Evolutionary conservation across 2,888 invertebrate genomes (phyloP).

Genomic region (Melieria picta): DNA sequence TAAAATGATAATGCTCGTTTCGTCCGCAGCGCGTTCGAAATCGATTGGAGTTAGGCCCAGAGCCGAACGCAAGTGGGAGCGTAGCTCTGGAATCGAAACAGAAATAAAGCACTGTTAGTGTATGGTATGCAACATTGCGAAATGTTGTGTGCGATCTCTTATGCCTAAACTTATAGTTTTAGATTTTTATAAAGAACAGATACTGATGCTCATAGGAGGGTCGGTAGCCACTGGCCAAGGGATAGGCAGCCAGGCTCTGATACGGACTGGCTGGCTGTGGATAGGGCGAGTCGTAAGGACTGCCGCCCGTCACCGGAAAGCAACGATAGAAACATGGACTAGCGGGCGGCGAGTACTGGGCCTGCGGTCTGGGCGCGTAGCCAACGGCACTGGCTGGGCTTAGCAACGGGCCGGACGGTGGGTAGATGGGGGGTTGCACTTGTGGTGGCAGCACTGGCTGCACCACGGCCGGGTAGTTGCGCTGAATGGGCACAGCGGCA

Average conservation of each 20-base stretch:
- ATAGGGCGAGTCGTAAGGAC: not conserved
- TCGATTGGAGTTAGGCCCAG: not conserved
- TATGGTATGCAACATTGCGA: not conserved
- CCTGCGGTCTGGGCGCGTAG: too few relatives aligned
- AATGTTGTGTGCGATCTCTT: not conserved
- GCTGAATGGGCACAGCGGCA: too few relatives aligned
- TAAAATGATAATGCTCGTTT: conserved; percentile 4
- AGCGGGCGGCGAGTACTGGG: too few relatives aligned
- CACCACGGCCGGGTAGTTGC: not conserved
- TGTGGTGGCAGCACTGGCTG: conserved; percentile 7
- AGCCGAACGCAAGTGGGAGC: not conserved
- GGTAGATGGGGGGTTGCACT: not conserved
- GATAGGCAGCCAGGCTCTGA: conserved; percentile 5
- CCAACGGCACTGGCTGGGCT: not conserved
- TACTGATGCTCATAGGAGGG: conserved; percentile 33
- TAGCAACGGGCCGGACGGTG: not conserved
- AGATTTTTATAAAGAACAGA: conserved; percentile 37
- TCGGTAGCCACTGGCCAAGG: conserved; percentile 8
- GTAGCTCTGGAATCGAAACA: conserved; percentile 9
- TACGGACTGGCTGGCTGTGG: not conserved
- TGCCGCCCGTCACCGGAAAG: not conserved
- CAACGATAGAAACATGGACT: conserved; percentile 17
- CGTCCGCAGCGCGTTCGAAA: conserved; percentile 6
- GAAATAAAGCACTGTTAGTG: not conserved
- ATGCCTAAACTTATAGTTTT: not conserved